phyloP scores from a whole-genome alignment of 2,888 invertebrate species.

The Ormia ochracea region DNA sequence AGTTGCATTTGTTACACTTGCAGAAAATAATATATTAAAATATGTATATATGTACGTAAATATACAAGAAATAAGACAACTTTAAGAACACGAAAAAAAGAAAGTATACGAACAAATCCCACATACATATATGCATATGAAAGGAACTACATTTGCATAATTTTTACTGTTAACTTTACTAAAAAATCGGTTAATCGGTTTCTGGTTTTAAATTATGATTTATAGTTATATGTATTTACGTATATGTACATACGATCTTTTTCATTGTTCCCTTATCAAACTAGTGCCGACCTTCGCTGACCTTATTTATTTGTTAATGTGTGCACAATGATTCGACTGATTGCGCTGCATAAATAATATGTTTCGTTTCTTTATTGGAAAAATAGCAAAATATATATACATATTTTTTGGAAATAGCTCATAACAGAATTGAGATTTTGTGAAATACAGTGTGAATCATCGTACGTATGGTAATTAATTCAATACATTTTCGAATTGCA shows the following conservation, averaged over 20 bases:
- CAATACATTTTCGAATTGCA: too few relatives aligned
- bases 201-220: background rate
- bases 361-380: background rate
- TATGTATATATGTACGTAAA: too few relatives aligned
- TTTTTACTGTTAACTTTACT: too few relatives aligned
- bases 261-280: constrained; percentile 33
- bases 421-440: too few relatives aligned
- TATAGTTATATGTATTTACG: too few relatives aligned
- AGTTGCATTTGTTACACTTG: constrained; percentile 48
- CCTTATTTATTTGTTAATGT: constrained; percentile 26
- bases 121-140: too few relatives aligned
- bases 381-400: background rate
- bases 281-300: constrained; percentile 57
- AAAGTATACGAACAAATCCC: too few relatives aligned
- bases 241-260: background rate
- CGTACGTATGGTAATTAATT: too few relatives aligned
- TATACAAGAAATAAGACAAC: too few relatives aligned
- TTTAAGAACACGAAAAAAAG: background rate
- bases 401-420: background rate
- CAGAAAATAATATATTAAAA: constrained; percentile 38
- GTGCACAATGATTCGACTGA: background rate
- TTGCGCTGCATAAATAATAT: constrained; percentile 5
- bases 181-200: background rate
- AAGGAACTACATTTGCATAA: too few relatives aligned
- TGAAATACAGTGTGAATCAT: too few relatives aligned